Base-by-base conservation (phyloP, 2,113 vertebrate genomes). In the Polypterus bichir region DNA sequence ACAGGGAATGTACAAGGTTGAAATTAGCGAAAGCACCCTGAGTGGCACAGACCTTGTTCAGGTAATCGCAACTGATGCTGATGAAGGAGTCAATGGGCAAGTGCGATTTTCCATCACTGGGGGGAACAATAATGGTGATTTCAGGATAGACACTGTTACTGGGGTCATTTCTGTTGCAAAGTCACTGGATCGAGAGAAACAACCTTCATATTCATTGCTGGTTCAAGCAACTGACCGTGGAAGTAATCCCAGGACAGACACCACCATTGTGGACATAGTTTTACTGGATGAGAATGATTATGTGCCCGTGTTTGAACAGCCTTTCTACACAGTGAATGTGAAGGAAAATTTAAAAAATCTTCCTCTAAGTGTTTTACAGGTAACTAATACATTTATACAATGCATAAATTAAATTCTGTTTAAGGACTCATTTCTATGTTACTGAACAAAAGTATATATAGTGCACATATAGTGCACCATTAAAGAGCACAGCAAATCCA, bases 21-120 rank as follows among this genome's bases (percentile, higher is more conserved):
- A 95, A 70, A 84, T 97, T 1, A 76, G 78, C 3, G 95, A 99
- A 74, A 75, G 90, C 64, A 93, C 77, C 4, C 71, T 97, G 64
- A 93, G 89, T 0, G 94, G 96, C 0, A 89, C 91, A 0, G 96
- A 98, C 56, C 77, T 99, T 44, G 69, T 87, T 46, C 93, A 93
- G 65, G 90, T 98, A 46, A 76, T 71, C 1, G 94, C 96, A 27
- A 67, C 75, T 0, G 96, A 99, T 9, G 81, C 79, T 0, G 95
- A 98, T 3, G 91, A 96, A 63, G 94, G 94, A 48, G 86, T 87
- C 3, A 99, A 97, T 0, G 92, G 93, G 2, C 93, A 97, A 74
- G 89, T 99, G 1, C 90, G 96, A 2, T 98, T 97, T 7, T 77
- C 89, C 54, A 78, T 97, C 1, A 27, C 78, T 0, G 66, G 62